phyloP scores from a whole-genome alignment of 92 coral and sea anemone species.

The Porites divaricata region DNA sequence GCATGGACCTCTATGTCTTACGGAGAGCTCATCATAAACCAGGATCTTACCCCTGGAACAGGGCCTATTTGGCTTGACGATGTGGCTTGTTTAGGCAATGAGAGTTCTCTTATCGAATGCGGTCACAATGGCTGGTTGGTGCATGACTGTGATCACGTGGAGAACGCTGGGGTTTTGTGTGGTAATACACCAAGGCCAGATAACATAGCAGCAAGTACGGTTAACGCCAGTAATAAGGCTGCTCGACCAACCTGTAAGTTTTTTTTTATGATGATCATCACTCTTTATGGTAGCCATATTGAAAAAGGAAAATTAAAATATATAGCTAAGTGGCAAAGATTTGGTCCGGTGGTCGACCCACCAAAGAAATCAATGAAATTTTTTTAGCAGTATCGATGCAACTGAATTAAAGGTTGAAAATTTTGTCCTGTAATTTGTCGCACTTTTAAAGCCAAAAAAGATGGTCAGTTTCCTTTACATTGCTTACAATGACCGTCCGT shows the following conservation, averaged over 20 bases:
- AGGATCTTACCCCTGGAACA: constrained; percentile 13
- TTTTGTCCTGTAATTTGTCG: too few species aligned
- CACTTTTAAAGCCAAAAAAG: too few species aligned
- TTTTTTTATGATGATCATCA: too few species aligned
- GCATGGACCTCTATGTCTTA: constrained; percentile 41
- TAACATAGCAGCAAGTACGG: neutral
- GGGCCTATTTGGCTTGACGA: constrained; percentile 54
- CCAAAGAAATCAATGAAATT: too few species aligned
- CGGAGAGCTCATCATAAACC: neutral
- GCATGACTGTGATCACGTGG: constrained; percentile 41
- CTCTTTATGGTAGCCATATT: too few species aligned
- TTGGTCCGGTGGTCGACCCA: too few species aligned
- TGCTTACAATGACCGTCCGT: too few species aligned
- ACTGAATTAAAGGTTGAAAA: too few species aligned
- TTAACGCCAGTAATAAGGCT: constrained; percentile 9
- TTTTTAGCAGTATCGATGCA: too few species aligned
- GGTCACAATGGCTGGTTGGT: constrained; percentile 35
- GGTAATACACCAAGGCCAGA: constrained; percentile 20
- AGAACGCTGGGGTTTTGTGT: constrained; percentile 47
- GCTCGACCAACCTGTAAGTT: constrained; percentile 21
- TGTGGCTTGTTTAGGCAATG: constrained; percentile 32
- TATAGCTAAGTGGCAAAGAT: too few species aligned
- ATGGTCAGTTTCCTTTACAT: too few species aligned
- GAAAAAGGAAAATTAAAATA: too few species aligned
- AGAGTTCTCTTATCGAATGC: constrained; percentile 39